Evolutionary conservation across 2,797 vertebrate genomes (phyloP).

Genomic region (Halcyon smyrnensis): DNA sequence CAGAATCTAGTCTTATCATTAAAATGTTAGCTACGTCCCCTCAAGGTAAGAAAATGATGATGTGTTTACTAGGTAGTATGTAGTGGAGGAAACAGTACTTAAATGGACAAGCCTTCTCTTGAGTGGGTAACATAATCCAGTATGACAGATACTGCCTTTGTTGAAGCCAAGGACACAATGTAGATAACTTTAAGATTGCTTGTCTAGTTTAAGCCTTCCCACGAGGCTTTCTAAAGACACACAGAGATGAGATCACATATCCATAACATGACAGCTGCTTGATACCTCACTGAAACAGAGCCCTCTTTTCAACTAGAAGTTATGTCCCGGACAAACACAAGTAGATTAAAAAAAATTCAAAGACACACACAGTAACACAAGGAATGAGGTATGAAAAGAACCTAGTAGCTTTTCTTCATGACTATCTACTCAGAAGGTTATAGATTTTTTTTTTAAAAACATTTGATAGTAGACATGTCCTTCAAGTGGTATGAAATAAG

Average conservation of each 20-base stretch:
- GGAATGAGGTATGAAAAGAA: background rate
- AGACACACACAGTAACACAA: background rate
- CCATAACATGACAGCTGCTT: background rate
- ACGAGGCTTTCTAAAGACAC: background rate
- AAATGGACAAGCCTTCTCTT: background rate
- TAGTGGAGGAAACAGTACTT: background rate
- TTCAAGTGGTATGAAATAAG: background rate
- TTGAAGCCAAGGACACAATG: background rate
- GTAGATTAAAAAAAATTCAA: background rate
- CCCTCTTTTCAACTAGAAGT: background rate
- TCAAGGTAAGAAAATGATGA: constrained; percentile 13
- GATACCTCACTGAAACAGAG: background rate
- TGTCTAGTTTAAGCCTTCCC: background rate
- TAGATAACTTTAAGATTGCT: background rate
- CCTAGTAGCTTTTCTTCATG: background rate
- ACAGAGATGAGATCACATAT: background rate
- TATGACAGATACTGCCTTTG: background rate
- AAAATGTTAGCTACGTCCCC: background rate
- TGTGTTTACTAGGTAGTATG: background rate
- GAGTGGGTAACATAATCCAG: background rate
- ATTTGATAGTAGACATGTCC: background rate
- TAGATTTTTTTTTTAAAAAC: background rate
- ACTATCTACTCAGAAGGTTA: background rate
- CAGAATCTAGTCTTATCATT: background rate
- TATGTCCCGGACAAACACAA: background rate